Conservation (phyloP, 1,140 invertebrate species). For the Papilio glaucus region DNA sequence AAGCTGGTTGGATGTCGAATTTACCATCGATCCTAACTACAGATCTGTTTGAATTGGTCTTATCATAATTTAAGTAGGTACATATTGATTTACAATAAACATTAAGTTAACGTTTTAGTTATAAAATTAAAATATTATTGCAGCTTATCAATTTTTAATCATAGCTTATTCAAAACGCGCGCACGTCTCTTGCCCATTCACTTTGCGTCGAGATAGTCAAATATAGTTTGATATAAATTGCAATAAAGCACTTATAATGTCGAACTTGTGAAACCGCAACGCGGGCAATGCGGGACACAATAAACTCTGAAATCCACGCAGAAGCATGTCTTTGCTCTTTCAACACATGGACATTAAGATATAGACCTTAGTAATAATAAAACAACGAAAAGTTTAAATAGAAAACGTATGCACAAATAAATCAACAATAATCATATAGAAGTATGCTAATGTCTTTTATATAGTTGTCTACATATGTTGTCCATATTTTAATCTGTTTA, state of each 20-base stretch:
- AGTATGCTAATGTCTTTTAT: background rate
- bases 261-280: slow-evolving; percentile 7
- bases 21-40: background rate
- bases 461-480: background rate
- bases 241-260: slow-evolving; percentile 31
- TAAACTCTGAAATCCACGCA: slow-evolving; percentile 27
- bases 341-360: slow-evolving; percentile 13
- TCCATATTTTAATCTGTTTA: too few species aligned
- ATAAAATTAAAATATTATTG: slow-evolving; percentile 11
- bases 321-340: slow-evolving; percentile 25
- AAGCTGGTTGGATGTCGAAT: background rate
- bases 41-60: background rate
- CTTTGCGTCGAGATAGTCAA: slow-evolving; percentile 1
- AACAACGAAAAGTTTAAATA: background rate
- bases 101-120: slow-evolving; percentile 1
- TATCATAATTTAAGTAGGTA: background rate
- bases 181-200: background rate
- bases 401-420: background rate
- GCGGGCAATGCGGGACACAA: slow-evolving; percentile 18
- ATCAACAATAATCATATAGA: background rate
- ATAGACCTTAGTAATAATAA: background rate
- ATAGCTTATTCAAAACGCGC: background rate
- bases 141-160: slow-evolving; percentile 14
- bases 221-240: slow-evolving; percentile 26
- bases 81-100: background rate